phyloP scores from a whole-genome alignment of 2,113 vertebrate genomes.

The Diglossa brunneiventris region DNA sequence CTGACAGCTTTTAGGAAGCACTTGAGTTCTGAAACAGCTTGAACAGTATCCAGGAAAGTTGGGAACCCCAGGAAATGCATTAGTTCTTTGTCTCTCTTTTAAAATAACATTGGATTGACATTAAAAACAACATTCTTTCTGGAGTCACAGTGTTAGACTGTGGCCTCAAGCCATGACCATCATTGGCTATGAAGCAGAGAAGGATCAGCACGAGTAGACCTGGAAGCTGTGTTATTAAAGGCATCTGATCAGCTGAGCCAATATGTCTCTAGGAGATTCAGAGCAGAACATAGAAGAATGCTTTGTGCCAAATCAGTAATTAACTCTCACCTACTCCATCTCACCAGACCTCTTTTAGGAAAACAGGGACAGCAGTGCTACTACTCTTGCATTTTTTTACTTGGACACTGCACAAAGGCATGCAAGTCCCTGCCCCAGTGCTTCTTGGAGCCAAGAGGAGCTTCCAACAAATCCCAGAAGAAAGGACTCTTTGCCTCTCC shows the following conservation, averaged over 20 bases:
- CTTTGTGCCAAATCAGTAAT: slow-evolving; percentile 1
- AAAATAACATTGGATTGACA: not conserved
- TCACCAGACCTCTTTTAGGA: slow-evolving; percentile 43
- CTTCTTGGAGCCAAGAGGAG: not conserved
- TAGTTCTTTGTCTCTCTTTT: not conserved
- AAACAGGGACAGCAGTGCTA: not conserved
- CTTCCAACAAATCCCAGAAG: not conserved
- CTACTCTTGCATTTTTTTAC: rapidly evolving
- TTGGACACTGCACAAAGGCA: not conserved
- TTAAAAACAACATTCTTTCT: not conserved
- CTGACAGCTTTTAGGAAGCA: slow-evolving; percentile 12
- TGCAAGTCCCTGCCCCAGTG: not conserved
- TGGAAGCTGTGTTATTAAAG: slow-evolving; percentile 51
- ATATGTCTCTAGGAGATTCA: slow-evolving; percentile 30
- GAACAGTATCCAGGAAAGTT: not conserved
- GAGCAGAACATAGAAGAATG: slow-evolving; percentile 33
- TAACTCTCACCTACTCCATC: not conserved
- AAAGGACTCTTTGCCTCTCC: not conserved
- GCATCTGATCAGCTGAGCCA: slow-evolving; percentile 61
- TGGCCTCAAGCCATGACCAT: slow-evolving; percentile 43
- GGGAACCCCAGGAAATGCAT: slow-evolving; percentile 9
- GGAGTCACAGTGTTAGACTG: not conserved
- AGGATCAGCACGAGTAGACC: slow-evolving; percentile 7
- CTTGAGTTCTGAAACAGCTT: not conserved
- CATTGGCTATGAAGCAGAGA: slow-evolving; percentile 32